Base-by-base conservation (phyloP, 2,113 vertebrate species). In the Callipepla californica region DNA sequence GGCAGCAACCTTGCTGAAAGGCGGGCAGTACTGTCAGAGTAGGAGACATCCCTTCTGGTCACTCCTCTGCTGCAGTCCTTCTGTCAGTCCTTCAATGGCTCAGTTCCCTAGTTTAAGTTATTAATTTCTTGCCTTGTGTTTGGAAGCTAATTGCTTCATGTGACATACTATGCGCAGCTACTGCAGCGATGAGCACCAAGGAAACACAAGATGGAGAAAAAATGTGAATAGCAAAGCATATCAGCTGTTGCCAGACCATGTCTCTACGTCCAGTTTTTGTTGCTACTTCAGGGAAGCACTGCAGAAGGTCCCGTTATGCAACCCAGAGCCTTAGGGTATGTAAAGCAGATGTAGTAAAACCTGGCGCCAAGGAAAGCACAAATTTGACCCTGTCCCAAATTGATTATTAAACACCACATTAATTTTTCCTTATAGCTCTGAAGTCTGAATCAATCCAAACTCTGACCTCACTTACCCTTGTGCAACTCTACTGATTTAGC, bases 261-360 rank as follows among this genome's bases (percentile, higher is more conserved):
- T 59, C 0, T 78, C 30, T 34, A 6, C 19, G 57, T 48, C 44
- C 28, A 25, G 50, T 63, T 61, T 90, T 83, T 90, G 85, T 15
- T 88, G 51, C 68, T 92, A 5, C 68, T 94, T 51, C 23, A 82
- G 40, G 38, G 40, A 75, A 76, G 58, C 51, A 36, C 30, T 23
- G 21, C n/a, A 92, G 68, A 84, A 67, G 65, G 59, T 70, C 44
- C 28, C 0, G 0, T 85, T 85, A 79, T 2, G 38, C 40, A 85
- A 48, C 7, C 23, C 17, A 48, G 48, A 82, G 45, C 48, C 0
- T 0, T 11, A 66, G 53, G 62, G 69, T 89, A 69, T 53, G 55
- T 69, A 90, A 91, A 94, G 50, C 59, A 95, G 82, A 83, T 63
- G 55, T 58, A 57, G 91, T 63, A 89, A 90, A 92, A 86, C 47